Evolutionary conservation across 2,113 vertebrate species (phyloP).

Genomic region (Pheucticus melanocephalus): DNA sequence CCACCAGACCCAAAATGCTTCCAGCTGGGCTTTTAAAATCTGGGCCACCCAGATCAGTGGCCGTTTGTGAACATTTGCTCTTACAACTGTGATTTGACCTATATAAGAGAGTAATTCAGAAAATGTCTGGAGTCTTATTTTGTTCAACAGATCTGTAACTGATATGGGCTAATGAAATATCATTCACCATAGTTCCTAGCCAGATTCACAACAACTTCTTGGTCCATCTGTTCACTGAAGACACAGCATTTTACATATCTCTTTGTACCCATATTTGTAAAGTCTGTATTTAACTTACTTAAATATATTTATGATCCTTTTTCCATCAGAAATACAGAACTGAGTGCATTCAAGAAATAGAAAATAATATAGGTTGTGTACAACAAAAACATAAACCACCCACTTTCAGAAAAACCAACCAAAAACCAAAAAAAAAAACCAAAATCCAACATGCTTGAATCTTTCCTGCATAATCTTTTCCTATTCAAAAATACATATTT

Average conservation of each 20-base stretch:
- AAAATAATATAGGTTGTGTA: background rate
- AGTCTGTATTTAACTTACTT: constrained; percentile 50
- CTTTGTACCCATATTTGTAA: constrained; percentile 53
- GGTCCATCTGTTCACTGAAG: constrained; percentile 66
- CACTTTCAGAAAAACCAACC: background rate
- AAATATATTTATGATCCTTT: constrained; percentile 26
- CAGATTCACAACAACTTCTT: constrained; percentile 66
- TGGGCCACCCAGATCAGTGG: constrained; percentile 37
- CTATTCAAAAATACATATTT: constrained; percentile 1
- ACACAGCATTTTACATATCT: constrained; percentile 62
- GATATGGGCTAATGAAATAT: constrained; percentile 62
- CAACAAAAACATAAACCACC: background rate
- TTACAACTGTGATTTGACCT: constrained; percentile 63
- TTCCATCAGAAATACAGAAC: background rate
- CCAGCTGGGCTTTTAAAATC: constrained; percentile 36
- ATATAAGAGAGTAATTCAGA: constrained; percentile 57
- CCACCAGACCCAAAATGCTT: constrained; percentile 6
- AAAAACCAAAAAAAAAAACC: background rate
- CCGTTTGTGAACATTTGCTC: constrained; percentile 58
- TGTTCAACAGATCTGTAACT: constrained; percentile 61
- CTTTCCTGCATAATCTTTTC: background rate
- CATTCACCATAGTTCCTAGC: constrained; percentile 61
- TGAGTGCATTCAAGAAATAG: background rate
- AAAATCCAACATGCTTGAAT: background rate
- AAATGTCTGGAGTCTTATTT: constrained; percentile 63